Evolutionary conservation across 1,140 invertebrate species (phyloP).

Genomic region (Meloidogyne hapla): DNA sequence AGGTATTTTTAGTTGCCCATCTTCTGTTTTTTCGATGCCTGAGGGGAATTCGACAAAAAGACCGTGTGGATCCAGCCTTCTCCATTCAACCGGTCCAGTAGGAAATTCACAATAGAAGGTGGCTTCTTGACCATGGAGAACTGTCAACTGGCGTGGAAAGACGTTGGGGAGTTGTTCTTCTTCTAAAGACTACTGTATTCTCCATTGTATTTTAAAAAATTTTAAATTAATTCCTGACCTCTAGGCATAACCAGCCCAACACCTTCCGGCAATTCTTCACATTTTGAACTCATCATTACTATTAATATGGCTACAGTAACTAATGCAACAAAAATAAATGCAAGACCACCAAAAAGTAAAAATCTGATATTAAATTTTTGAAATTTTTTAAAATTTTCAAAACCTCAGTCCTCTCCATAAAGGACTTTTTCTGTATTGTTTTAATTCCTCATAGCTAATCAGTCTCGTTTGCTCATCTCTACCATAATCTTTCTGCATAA

Average conservation of each 20-base stretch:
- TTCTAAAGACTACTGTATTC: background rate
- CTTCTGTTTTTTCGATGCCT: background rate
- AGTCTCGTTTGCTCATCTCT: background rate
- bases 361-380: background rate
- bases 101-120: background rate
- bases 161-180: background rate
- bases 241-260: background rate
- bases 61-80: background rate
- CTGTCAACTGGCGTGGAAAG: background rate
- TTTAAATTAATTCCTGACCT: background rate
- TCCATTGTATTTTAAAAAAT: background rate
- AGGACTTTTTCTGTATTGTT: slow-evolving; percentile 3
- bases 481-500: background rate
- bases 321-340: slow-evolving; percentile 8
- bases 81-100: background rate
- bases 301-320: slow-evolving; percentile 16
- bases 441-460: slow-evolving; percentile 14
- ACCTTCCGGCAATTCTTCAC: background rate
- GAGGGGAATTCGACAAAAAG: background rate
- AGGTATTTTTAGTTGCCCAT: background rate
- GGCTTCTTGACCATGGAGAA: background rate
- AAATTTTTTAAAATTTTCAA: too few relatives aligned
- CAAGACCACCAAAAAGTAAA: slow-evolving; percentile 4
- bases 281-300: slow-evolving; percentile 13
- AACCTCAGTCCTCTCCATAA: slow-evolving; percentile 10